These are phyloP conservation scores for Hippoglossus hippoglossus DNA, from an alignment of 2,797 vertebrate species.

Conservation along the genomic window DNA sequence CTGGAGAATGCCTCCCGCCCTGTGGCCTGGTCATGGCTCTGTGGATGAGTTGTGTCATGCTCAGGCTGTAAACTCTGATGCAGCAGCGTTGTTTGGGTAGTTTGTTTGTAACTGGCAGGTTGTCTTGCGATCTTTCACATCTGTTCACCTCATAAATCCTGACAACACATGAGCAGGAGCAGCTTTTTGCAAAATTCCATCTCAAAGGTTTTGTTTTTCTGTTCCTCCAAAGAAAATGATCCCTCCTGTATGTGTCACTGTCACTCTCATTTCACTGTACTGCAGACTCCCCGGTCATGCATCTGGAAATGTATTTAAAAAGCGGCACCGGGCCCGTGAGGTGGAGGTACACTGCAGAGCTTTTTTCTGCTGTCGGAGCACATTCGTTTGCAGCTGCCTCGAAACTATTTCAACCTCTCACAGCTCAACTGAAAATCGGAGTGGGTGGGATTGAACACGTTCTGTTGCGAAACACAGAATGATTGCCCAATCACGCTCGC, in stretches of 20 bases:
- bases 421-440: slow-evolving; percentile 22
- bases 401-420: slow-evolving; percentile 34
- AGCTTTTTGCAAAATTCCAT: slow-evolving; percentile 7
- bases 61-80: slow-evolving; percentile 31
- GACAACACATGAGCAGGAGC: neutral
- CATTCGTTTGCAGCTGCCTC: slow-evolving; percentile 48
- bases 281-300: slow-evolving; percentile 17
- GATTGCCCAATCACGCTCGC: slow-evolving; percentile 17
- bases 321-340: slow-evolving; percentile 34
- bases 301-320: slow-evolving; percentile 66
- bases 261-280: slow-evolving; percentile 11
- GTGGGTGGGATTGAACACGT: slow-evolving; percentile 10
- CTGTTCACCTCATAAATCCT: slow-evolving; percentile 28
- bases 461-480: slow-evolving; percentile 15
- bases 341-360: slow-evolving; percentile 26
- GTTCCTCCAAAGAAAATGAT: neutral
- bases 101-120: slow-evolving; percentile 25
- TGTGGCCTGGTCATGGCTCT: slow-evolving; percentile 10
- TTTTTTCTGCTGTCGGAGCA: slow-evolving; percentile 45
- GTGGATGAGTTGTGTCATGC: slow-evolving; percentile 8
- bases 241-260: neutral
- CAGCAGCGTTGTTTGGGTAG: slow-evolving; percentile 36
- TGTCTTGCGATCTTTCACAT: slow-evolving; percentile 32
- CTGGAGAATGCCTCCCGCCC: neutral
- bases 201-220: slow-evolving; percentile 1